Conservation (phyloP, 2,113 vertebrate genomes). For the Crotalus viridis region DNA sequence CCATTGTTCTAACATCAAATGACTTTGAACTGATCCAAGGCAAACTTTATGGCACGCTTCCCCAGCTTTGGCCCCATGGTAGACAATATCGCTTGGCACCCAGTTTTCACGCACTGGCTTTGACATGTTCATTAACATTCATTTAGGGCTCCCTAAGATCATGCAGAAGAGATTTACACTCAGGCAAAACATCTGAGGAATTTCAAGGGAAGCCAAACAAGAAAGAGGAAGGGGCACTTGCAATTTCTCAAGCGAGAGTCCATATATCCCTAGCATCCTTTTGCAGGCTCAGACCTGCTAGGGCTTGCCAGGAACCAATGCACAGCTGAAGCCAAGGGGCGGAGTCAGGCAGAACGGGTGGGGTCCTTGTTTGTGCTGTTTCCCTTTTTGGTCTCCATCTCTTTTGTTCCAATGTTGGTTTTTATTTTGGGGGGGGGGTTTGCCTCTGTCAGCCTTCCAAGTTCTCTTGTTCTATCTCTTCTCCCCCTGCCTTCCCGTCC, state of each 20-base stretch:
- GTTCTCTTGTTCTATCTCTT: constrained; percentile 10
- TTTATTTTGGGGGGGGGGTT: not conserved
- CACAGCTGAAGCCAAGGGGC: not conserved
- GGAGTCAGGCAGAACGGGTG: not conserved
- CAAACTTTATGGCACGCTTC: not conserved
- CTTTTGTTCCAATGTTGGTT: constrained; percentile 48
- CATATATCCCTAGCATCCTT: not conserved
- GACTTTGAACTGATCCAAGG: not conserved
- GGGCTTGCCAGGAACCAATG: not conserved
- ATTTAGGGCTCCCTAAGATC: not conserved
- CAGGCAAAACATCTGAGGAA: not conserved
- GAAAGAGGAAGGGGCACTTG: not conserved
- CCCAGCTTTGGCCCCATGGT: not conserved
- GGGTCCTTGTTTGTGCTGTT: constrained; percentile 24
- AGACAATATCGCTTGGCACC: not conserved
- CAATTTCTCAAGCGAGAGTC: not conserved
- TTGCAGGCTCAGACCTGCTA: not conserved
- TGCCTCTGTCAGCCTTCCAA: constrained; percentile 7
- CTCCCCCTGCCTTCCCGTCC: not conserved
- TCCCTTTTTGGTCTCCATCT: constrained; percentile 43
- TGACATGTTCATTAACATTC: not conserved
- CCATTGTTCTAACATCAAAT: not conserved
- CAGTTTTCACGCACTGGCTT: not conserved
- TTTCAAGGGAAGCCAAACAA: not conserved
- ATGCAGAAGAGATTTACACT: not conserved